Base-by-base conservation (phyloP, 1,140 invertebrate species). In the Lethrus apterus region DNA sequence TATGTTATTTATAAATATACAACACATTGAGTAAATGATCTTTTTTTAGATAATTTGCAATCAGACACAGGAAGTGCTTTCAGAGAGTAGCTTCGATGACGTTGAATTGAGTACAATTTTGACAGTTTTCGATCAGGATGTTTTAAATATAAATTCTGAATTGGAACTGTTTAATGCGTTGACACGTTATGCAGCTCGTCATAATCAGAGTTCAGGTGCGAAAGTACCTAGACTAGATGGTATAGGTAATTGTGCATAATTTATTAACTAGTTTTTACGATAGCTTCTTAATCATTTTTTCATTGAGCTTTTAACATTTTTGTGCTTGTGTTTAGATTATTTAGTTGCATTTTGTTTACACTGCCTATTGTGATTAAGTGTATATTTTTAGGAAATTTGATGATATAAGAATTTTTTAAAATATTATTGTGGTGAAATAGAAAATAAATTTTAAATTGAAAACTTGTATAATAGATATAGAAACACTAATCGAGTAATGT, bases 21-120 rank as follows among this genome's bases (percentile, higher is more conserved):
- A 11, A 23, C 3, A 42, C 4, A 29, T 8, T 24, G 9, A n/a
- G 21, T 23, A 11, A 24, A 34, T 44, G 11, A 18, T 17, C 24
- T 13, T 20, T 44, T 68, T 76, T 30, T 65, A 80, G 71, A 79
- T 87, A 38, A 86, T 87, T 24, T 78, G 79, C 44, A 76, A 76
- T n/a, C 77, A 83, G 56, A 89, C 88, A 0, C 72, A 76, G 29
- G 80, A 86, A 51, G 79, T 90, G 1, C 57, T 91, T 7, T 75
- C 73, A 20, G 82, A 86, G 61, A 69, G 75, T 13, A 82, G 79
- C 51, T 89, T 89, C 69, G 74, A 82, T 42, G 84, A 89, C 41
- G 75, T 85, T 2, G 83, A 86, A 51, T 58, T 82, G 1, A 76
- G 73, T 11, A 89, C 86, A 1, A 63, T 91, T 5, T 70, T 83